These are phyloP conservation scores for Trichopoda pennipes DNA, from an alignment of 2,888 invertebrate species.

Conservation along the genomic window DNA sequence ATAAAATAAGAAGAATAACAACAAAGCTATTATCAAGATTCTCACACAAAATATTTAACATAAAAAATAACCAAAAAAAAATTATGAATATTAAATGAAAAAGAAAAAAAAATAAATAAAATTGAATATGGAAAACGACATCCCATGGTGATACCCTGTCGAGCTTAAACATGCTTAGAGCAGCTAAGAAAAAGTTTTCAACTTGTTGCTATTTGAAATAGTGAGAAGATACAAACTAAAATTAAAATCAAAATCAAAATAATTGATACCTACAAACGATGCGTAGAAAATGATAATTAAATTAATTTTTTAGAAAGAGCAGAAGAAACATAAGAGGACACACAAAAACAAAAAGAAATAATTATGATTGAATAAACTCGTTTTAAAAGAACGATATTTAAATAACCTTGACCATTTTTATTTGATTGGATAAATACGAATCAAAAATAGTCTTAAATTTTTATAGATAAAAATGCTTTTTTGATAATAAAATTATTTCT, in stretches of 20 bases:
- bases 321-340: background rate
- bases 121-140: constrained; percentile 71
- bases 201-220: constrained; percentile 43
- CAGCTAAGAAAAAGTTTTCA: constrained; percentile 28
- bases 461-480: too few species aligned
- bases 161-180: constrained; percentile 67
- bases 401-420: constrained; percentile 73
- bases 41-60: constrained; percentile 24
- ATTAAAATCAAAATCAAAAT: constrained; percentile 15
- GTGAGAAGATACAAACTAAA: background rate
- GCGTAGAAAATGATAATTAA: constrained; percentile 57
- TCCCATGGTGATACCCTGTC: constrained; percentile 74
- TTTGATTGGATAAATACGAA: too few species aligned
- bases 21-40: constrained; percentile 33
- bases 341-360: background rate
- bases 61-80: constrained; percentile 1
- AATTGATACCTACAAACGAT: constrained; percentile 39
- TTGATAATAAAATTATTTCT: too few species aligned
- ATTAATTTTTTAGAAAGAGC: constrained; percentile 8
- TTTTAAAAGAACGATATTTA: constrained; percentile 68
- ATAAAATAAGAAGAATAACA: background rate
- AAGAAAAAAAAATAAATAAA: constrained; percentile 57
- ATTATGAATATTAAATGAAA: too few species aligned
- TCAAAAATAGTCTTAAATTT: too few species aligned
- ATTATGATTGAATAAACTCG: constrained; percentile 33